Conservation (phyloP, 2,797 vertebrate species). For the Diglossa cyanea region DNA sequence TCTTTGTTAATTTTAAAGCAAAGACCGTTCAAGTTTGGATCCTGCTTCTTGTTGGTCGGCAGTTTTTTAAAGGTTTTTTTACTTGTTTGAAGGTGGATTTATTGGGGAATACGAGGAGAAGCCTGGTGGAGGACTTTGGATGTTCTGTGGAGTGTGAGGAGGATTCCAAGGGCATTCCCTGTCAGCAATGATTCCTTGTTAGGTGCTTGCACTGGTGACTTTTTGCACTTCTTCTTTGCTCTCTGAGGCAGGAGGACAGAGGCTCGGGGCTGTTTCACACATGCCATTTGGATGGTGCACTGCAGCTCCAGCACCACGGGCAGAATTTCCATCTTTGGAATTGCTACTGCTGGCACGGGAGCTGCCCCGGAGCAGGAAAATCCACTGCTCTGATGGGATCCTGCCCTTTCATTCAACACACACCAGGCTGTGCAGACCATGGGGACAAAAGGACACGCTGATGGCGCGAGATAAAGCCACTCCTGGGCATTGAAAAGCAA, state of each 20-base stretch:
- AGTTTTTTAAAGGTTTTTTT: background rate
- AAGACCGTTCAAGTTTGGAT: background rate
- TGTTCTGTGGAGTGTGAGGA: accelerated
- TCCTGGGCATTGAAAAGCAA: background rate
- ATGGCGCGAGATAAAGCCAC: background rate
- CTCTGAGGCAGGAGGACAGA: background rate
- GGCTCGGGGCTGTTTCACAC: background rate
- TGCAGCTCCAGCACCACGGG: background rate
- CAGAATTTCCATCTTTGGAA: slow-evolving; percentile 60
- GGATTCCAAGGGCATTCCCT: background rate
- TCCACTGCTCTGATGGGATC: background rate
- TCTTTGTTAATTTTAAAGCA: slow-evolving; percentile 27
- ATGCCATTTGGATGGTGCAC: background rate
- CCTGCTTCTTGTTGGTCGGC: background rate
- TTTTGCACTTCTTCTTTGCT: background rate
- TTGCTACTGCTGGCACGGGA: background rate
- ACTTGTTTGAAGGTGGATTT: background rate
- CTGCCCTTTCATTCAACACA: background rate
- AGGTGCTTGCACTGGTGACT: background rate
- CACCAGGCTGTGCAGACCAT: accelerated
- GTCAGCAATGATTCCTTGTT: background rate
- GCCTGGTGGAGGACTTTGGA: background rate
- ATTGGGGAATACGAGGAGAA: background rate
- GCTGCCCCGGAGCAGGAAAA: background rate
- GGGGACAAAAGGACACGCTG: background rate